Evolutionary conservation across 2,797 vertebrate genomes (phyloP), one percentile per base, ranked within the genome.

Genomic region (Lutjanus argentimaculatus): DNA sequence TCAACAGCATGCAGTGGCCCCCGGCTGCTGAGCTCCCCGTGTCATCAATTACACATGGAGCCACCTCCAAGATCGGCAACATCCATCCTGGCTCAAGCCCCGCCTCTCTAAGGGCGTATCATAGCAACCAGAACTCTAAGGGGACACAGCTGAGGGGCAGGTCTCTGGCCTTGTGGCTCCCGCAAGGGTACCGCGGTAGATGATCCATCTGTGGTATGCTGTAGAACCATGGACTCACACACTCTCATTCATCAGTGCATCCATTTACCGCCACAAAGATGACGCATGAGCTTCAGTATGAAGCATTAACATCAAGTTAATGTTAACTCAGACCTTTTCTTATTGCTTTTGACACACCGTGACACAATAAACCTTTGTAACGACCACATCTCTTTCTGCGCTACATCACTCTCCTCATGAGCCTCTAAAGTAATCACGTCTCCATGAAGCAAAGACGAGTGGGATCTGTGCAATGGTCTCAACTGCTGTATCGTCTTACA

Each of bases 31-130:
- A 7, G 49, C 74, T 75, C 65, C 70, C 73, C 40, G 10, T 70
- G 84, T 79, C 80, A 92, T 91, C 86, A 86, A 76, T 87, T 87
- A 88, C 84, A 74, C 62, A 68, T 17, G 9, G 62, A 75, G 82
- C 83, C 83, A 81, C 83, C 76, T 79, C 80, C 10, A 65, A 75
- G 72, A 90, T 70, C 70, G 16, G 48, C 65, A 78, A 79, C 83
- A 84, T 91, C 88, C 68, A 88, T 87, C 65, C 30, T 62, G 21
- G 57, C 46, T 22, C 8, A 6, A 67, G 67, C 72, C 53, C 53
- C 9, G 7, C 70, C 85, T 74, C 66, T 75, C 14, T 19, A 36
- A 30, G 57, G 21, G 72, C 3, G 76, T 85, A 89, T 85, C 90
- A 57, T 80, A 86, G 90, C 83, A 91, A 90, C 74, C 12, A 40